A percentile compares a stretch with the other conserved stretches of the same genome.
These are phyloP conservation scores for Sinonovacula constricta DNA, from an alignment of 1,140 invertebrate genomes.

Conservation along the genomic window DNA sequence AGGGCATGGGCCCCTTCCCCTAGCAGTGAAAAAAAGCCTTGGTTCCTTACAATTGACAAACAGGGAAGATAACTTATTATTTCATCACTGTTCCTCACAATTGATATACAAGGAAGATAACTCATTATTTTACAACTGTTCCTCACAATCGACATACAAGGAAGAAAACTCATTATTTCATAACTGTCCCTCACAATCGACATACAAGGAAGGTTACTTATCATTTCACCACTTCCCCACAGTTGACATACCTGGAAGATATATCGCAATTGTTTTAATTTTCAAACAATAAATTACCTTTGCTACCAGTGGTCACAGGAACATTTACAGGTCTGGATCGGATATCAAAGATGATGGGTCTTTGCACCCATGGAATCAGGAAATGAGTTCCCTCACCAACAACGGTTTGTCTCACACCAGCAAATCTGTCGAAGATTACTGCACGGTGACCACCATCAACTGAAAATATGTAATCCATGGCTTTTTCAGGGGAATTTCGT, in stretches of 20 bases:
- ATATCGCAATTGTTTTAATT: neutral
- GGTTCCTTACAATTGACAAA: too few species aligned
- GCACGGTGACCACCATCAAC: slow-evolving; percentile 99
- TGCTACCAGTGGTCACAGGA: slow-evolving; percentile 97
- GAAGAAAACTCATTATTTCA: too few species aligned
- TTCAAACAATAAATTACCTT: slow-evolving; percentile 83
- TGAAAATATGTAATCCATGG: slow-evolving; percentile 82
- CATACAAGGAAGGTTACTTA: neutral
- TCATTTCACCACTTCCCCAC: neutral
- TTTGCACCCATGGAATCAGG: slow-evolving; percentile 98
- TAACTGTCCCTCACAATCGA: too few species aligned
- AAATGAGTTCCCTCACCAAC: slow-evolving; percentile 99
- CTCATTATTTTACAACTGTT: too few species aligned
- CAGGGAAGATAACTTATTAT: too few species aligned
- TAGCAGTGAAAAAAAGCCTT: too few species aligned
- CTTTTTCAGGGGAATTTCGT: too few species aligned
- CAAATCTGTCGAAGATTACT: slow-evolving; percentile 99
- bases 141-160: too few species aligned
- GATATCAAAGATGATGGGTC: slow-evolving; percentile 98
- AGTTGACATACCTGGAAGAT: neutral
- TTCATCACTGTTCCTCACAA: too few species aligned
- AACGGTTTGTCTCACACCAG: slow-evolving; percentile 94
- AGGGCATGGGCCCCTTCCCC: too few species aligned
- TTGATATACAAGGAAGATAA: too few species aligned
- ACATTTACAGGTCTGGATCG: slow-evolving; percentile 97